Percentiles rank a stretch among this genome's conserved stretches.
Conservation (phyloP, 2,113 vertebrate species). For the Sminthopsis crassicaudata region DNA sequence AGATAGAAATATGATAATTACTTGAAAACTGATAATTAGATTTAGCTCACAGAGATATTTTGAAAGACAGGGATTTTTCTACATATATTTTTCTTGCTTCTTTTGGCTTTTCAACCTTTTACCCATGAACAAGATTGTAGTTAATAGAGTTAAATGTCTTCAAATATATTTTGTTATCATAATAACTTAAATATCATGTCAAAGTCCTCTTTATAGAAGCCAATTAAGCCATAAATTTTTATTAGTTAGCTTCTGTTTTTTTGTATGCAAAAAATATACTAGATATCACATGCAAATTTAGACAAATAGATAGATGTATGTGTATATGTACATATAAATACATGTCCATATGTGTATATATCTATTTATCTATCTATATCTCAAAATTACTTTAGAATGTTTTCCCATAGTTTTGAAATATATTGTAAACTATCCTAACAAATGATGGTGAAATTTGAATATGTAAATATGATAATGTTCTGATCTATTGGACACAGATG, state of each 20-base stretch:
- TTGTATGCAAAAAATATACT: constrained; percentile 41
- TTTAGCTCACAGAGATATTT: constrained; percentile 59
- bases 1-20: constrained; percentile 36
- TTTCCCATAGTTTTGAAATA: neutral
- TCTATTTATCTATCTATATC: neutral
- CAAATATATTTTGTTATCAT: constrained; percentile 74
- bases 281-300: neutral
- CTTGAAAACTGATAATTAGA: constrained; percentile 54
- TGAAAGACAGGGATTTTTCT: constrained; percentile 13
- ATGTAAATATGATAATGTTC: neutral
- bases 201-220: constrained; percentile 74
- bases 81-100: constrained; percentile 14
- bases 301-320: no score
- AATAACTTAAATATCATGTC: constrained; percentile 62
- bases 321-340: no score
- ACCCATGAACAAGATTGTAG: constrained; percentile 58
- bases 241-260: constrained; percentile 50
- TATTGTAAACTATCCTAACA: neutral
- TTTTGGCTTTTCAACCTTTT: constrained; percentile 52
- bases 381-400: neutral
- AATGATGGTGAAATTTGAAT: neutral
- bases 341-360: no score
- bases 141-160: constrained; percentile 69
- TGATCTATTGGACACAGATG: neutral
- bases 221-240: constrained; percentile 5